These are phyloP conservation scores for Lemur catta DNA, from an alignment of 2,797 vertebrate species.

Conservation along the genomic window DNA sequence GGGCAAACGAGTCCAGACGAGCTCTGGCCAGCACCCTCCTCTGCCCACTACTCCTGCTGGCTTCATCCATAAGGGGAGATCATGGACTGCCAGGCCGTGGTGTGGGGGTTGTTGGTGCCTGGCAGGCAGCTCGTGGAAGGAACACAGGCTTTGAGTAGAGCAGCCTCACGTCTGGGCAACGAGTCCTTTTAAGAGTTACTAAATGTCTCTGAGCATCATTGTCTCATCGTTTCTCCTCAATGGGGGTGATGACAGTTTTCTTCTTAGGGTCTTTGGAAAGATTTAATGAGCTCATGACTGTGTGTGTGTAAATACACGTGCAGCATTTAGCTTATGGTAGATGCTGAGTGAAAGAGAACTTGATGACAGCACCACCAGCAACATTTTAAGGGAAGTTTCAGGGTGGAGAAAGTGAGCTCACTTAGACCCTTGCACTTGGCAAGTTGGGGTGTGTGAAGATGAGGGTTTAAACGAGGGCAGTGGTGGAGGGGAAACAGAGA, in stretches of 20 bases:
- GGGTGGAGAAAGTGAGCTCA: background rate
- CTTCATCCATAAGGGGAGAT: background rate
- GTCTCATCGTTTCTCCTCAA: background rate
- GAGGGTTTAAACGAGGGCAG: background rate
- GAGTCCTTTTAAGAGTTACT: background rate
- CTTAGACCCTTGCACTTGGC: no score
- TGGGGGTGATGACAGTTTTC: background rate
- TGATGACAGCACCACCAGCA: accelerated
- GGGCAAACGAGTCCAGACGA: background rate
- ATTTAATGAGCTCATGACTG: background rate
- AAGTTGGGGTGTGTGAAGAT: background rate
- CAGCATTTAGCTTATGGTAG: background rate
- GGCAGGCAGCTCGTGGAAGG: background rate
- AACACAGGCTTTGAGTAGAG: background rate
- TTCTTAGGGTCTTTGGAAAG: background rate
- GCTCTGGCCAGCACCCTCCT: background rate
- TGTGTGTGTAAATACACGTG: background rate
- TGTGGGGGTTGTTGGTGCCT: background rate
- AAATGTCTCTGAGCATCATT: background rate
- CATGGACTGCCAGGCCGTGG: background rate
- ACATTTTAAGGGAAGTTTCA: background rate
- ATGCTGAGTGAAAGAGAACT: no score
- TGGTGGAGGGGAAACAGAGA: background rate
- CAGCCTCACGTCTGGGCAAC: background rate
- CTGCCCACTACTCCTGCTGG: background rate